Percentiles rank a stretch among this genome's conserved stretches.
phyloP scores from a whole-genome alignment of 2,113 vertebrate species.

The Tricholaema leucomelas region DNA sequence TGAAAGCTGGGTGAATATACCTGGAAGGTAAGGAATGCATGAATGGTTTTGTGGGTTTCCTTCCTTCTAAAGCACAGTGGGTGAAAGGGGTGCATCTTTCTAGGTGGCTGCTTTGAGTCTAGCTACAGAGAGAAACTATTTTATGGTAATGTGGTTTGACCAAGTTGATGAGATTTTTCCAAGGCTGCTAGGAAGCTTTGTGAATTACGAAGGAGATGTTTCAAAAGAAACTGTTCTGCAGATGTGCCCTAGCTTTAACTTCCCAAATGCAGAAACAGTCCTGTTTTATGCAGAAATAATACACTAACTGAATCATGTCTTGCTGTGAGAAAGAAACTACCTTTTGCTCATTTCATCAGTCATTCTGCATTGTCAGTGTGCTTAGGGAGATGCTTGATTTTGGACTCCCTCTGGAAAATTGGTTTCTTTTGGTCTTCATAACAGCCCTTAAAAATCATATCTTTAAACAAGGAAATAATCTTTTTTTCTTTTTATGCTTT shows the following conservation, averaged over 20 bases:
- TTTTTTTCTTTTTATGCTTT: neutral
- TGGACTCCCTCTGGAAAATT: neutral
- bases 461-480: neutral
- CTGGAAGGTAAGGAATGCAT: neutral
- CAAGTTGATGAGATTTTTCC: neutral
- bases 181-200: neutral
- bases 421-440: neutral
- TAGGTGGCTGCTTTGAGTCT: neutral
- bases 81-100: neutral
- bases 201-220: neutral
- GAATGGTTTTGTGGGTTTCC: neutral
- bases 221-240: neutral
- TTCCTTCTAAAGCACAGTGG: neutral
- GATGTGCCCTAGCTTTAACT: constrained; percentile 17
- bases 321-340: constrained; percentile 9
- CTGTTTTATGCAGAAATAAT: neutral
- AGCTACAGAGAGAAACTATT: neutral
- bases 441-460: neutral
- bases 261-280: neutral
- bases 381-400: neutral
- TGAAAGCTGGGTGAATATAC: neutral
- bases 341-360: neutral
- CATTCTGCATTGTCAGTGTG: neutral
- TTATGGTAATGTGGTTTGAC: neutral
- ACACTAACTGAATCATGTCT: neutral